phyloP scores from a whole-genome alignment of 2,888 invertebrate genomes.

The Venustoraphidia nigricollis region DNA sequence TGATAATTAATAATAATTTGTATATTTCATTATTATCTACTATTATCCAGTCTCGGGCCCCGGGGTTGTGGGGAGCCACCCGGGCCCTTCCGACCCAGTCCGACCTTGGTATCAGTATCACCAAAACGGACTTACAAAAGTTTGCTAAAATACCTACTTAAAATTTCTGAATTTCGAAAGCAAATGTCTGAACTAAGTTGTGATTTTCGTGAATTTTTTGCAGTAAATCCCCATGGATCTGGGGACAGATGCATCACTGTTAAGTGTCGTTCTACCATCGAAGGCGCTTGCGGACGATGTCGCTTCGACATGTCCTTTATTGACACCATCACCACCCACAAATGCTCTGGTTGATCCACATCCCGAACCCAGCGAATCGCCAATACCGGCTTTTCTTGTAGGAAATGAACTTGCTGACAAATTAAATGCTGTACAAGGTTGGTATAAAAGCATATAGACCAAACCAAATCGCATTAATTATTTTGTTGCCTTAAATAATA shows the following conservation, averaged over 20 bases:
- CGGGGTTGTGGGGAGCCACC: no score
- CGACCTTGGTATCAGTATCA: no score
- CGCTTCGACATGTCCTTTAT: constrained; percentile 27
- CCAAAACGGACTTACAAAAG: no score
- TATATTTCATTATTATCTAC: no score
- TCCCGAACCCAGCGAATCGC: constrained; percentile 19
- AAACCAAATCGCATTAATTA: neutral
- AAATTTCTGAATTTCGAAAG: no score
- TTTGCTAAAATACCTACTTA: no score
- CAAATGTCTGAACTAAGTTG: no score
- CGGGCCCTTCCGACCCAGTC: no score
- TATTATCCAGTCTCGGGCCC: no score
- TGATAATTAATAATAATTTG: no score
- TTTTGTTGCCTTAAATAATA: neutral
- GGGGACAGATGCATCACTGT: constrained; percentile 20
- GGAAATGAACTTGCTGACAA: constrained; percentile 24
- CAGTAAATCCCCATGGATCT: neutral
- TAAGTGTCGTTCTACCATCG: constrained; percentile 23
- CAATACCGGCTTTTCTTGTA: constrained; percentile 18
- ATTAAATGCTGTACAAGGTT: constrained; percentile 23
- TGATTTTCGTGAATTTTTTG: no score
- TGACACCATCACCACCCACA: constrained; percentile 29
- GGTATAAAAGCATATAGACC: no score
- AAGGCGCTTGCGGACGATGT: constrained; percentile 24
- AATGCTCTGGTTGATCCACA: constrained; percentile 26